Conservation (phyloP, 1,140 invertebrate species). For the Thaumetopoea pityocampa region DNA sequence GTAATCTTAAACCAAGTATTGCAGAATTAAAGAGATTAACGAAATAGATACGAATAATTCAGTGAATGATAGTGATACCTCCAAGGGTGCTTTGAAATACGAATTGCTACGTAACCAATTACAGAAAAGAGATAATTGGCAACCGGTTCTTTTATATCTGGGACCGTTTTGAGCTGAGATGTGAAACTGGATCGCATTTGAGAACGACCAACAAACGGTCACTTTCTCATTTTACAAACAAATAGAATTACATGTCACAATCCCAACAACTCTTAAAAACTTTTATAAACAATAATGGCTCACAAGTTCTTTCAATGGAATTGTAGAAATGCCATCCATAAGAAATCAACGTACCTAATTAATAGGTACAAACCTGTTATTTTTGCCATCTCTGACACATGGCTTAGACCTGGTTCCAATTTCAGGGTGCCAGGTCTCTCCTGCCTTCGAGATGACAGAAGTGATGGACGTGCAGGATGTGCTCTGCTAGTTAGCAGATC, state of each 20-base stretch:
- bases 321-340: too few relatives aligned
- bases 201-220: conserved; percentile 54
- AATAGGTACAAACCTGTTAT: too few relatives aligned
- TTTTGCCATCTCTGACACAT: too few relatives aligned
- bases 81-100: conserved; percentile 27
- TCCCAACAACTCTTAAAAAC: too few relatives aligned
- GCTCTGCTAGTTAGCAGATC: too few relatives aligned
- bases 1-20: conserved; percentile 11
- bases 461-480: too few relatives aligned
- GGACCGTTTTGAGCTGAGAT: conserved; percentile 44
- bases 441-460: too few relatives aligned
- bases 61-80: conserved; percentile 50
- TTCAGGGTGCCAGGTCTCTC: too few relatives aligned
- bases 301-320: too few relatives aligned
- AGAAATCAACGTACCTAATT: too few relatives aligned
- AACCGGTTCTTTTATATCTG: conserved; percentile 52
- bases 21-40: conserved; percentile 7
- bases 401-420: too few relatives aligned
- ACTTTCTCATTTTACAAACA: conserved; percentile 66
- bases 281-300: too few relatives aligned
- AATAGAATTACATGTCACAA: conserved; percentile 50
- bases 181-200: conserved; percentile 59
- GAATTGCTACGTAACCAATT: conserved; percentile 32
- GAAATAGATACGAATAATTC: conserved; percentile 31
- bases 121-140: conserved; percentile 41